Conservation (phyloP, 1,140 invertebrate genomes). For the Apis cerana region DNA sequence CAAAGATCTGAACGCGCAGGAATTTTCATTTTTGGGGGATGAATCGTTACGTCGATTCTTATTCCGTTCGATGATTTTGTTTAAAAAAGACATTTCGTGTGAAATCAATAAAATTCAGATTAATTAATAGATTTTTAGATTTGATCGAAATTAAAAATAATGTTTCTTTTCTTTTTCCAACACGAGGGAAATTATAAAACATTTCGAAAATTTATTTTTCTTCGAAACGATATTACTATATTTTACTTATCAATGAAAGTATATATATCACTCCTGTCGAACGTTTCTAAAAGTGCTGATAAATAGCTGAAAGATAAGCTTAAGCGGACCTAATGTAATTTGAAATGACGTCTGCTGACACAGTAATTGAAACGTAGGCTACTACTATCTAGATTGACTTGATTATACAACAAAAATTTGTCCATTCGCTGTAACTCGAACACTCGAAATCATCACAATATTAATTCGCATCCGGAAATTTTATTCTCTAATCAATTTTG, state of each 20-base stretch:
- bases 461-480: background rate
- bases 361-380: background rate
- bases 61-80: too few relatives aligned
- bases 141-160: background rate
- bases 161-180: background rate
- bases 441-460: background rate
- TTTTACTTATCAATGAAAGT: background rate
- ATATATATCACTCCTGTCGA: background rate
- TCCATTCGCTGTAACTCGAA: background rate
- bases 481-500: too few relatives aligned
- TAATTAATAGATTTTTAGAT: too few relatives aligned
- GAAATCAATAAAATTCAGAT: too few relatives aligned
- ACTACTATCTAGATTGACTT: background rate
- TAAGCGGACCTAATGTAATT: slow-evolving; percentile 5
- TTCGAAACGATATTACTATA: background rate
- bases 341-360: slow-evolving; percentile 25
- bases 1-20: background rate
- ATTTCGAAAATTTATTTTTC: background rate
- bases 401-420: slow-evolving; percentile 31
- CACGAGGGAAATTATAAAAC: background rate
- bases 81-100: too few relatives aligned
- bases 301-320: slow-evolving; percentile 7
- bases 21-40: background rate
- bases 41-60: accelerated
- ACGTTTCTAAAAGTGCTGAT: background rate